Evolutionary conservation across 1,140 invertebrate species (phyloP), one percentile per base, ranked within the genome.

Genomic region (Drosophila yakuba): DNA sequence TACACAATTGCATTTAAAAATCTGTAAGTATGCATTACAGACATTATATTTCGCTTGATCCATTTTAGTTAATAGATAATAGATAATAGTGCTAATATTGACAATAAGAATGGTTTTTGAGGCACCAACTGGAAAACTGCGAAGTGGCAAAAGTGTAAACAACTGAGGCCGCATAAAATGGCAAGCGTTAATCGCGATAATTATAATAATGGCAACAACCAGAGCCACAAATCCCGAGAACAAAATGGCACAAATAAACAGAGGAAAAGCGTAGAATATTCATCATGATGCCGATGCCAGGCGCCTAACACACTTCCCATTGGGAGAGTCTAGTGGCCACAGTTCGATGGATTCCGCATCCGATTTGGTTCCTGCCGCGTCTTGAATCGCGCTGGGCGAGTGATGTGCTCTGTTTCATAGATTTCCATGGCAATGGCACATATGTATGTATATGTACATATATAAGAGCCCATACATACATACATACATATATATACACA

Each of bases 291-390:
- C 76, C 45, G 52, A 74, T 52, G 75, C 76, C 45, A 72, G 67
- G 67, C 79, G 76, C 79, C 59, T 68, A 88, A 88, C 83, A 83
- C 76, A 72, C 83, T 88, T 83, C 54, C 79, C 75, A 77, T 88
- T 88, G 83, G 78, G 79, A 88, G 76, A 82, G 83, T 81, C 83
- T 25, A 44, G 57, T 60, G 59, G 56, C 68, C 41, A 51, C 41
- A 57, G 35, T 71, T 71, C 48, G 58, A 43, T 59, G 57, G 76
- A 60, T 73, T 63, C 56, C 62, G 61, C 12, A 52, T 69, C 54
- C 23, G 12, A 41, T 74, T 52, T 15, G 14, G 36, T 55, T 17
- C 50, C 23, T 23, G 39, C 12, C 66, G 76, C 50, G 32, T 4
- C 25, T 15, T 12, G 10, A 66, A 54, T 73, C 17, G 66, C 36